Evolutionary conservation across 2,113 vertebrate genomes (phyloP).

Genomic region (Paradoxurus hermaphroditus): DNA sequence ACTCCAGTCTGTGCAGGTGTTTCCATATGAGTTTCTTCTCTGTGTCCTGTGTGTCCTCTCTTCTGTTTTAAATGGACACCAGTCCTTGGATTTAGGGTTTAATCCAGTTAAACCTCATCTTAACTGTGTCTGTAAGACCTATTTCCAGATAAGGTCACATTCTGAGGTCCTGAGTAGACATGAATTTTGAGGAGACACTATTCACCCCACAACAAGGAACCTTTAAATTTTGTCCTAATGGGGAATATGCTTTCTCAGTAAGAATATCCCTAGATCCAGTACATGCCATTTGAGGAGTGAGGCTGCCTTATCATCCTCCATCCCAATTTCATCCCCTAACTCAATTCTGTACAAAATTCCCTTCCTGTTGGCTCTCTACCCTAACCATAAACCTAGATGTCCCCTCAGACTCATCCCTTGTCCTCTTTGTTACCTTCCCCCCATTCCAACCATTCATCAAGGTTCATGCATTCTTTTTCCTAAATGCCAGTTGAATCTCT

Average conservation of each 20-base stretch:
- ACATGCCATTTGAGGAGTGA: not conserved
- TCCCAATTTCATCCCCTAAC: not conserved
- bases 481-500: not conserved
- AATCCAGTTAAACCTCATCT: not conserved
- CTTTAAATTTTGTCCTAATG: not conserved
- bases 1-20: not conserved
- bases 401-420: not conserved
- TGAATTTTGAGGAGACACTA: not conserved
- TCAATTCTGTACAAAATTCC: not conserved
- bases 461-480: not conserved
- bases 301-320: not conserved
- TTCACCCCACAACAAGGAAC: not conserved
- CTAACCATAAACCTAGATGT: not conserved
- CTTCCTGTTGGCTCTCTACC: not conserved
- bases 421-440: not conserved
- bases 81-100: not conserved
- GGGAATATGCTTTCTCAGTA: not conserved
- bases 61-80: not conserved
- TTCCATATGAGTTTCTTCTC: not conserved
- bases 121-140: not conserved
- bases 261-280: not conserved
- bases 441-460: not conserved
- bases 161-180: not conserved
- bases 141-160: not conserved
- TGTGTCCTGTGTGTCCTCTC: not conserved